phyloP scores from a whole-genome alignment of 1,140 invertebrate species.

The Hestina assimilis region DNA sequence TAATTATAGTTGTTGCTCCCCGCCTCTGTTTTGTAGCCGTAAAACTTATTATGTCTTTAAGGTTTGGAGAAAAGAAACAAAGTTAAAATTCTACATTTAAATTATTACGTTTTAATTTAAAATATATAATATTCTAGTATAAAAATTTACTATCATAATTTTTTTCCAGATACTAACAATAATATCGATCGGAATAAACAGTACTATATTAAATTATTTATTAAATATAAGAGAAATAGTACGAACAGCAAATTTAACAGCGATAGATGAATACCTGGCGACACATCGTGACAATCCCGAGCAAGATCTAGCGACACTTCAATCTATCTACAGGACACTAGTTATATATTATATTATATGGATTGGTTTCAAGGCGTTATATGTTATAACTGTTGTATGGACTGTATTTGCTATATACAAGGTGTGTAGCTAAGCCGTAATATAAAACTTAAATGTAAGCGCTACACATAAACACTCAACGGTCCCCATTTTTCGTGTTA shows the following conservation, averaged over 20 bases:
- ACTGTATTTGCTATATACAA: neutral
- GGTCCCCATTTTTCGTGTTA: too few species aligned
- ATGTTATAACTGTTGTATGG: neutral
- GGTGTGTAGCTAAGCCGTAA: too few species aligned
- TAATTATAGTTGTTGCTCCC: too few species aligned
- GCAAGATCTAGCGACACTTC: neutral
- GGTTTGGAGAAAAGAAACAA: too few species aligned
- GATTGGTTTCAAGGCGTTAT: slow-evolving; percentile 2
- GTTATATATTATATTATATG: slow-evolving; percentile 4
- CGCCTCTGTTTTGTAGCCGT: too few species aligned
- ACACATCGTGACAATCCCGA: neutral
- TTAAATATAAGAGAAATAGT: neutral
- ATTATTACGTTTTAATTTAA: too few species aligned
- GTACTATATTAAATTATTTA: neutral
- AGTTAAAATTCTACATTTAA: too few species aligned
- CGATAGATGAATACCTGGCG: neutral
- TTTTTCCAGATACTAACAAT: slow-evolving; percentile 2
- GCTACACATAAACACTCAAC: too few species aligned
- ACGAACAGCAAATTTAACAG: neutral
- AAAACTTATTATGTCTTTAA: too few species aligned
- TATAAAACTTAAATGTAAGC: too few species aligned
- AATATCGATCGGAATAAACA: neutral
- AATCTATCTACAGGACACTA: neutral
- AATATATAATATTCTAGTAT: too few species aligned
- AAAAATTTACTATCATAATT: neutral